A percentile compares a stretch with the other conserved stretches of the same genome.
Conservation (phyloP, 2,888 invertebrate genomes). For the Dinocampus coccinellae region DNA sequence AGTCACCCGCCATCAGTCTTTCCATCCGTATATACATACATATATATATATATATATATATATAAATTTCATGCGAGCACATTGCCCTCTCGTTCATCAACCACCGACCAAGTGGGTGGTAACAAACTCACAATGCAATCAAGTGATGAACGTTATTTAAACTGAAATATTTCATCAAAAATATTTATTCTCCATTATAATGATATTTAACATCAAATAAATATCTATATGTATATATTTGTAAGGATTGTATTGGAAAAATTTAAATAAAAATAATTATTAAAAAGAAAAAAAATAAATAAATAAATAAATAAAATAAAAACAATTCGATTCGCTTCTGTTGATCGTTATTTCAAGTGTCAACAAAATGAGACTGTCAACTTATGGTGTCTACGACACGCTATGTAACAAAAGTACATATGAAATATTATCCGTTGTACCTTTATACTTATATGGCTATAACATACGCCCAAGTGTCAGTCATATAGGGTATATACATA, state of each 20-base stretch:
- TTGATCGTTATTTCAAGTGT: conserved; percentile 26
- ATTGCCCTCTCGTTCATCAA: neutral
- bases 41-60: conserved; percentile 4
- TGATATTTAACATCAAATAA: too few relatives aligned
- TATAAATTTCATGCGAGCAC: neutral
- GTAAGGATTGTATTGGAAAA: too few relatives aligned
- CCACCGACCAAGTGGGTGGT: too few relatives aligned
- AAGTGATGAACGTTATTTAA: too few relatives aligned
- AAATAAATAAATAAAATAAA: neutral
- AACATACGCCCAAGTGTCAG: conserved; percentile 44
- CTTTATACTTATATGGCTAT: conserved; percentile 44
- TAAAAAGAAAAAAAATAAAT: neutral
- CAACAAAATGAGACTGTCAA: too few relatives aligned
- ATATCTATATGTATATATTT: too few relatives aligned
- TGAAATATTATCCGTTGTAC: conserved; percentile 46
- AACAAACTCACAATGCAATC: too few relatives aligned
- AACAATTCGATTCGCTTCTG: conserved; percentile 12
- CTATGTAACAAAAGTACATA: conserved; percentile 38
- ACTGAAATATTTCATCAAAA: too few relatives aligned
- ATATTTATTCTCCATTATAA: too few relatives aligned
- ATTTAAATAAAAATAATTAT: too few relatives aligned
- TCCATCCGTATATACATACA: neutral
- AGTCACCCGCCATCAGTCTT: conserved; percentile 39
- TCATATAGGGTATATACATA: conserved; percentile 34
- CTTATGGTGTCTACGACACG: too few relatives aligned